Conservation (phyloP, 2,888 invertebrate species). For the Adela reaumurella region DNA sequence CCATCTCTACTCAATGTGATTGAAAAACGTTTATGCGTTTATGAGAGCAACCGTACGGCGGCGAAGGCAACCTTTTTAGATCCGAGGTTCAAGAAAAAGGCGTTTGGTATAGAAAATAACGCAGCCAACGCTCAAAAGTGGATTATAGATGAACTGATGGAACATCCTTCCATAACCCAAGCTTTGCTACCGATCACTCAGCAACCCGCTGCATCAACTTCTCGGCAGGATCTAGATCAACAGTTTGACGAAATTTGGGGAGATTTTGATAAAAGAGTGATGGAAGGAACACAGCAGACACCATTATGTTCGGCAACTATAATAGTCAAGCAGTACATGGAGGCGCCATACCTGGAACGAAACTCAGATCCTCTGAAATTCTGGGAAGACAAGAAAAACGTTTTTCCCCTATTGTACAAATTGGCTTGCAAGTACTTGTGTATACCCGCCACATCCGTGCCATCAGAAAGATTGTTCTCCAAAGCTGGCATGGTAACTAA, state of each 20-base stretch:
- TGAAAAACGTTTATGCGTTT: no score
- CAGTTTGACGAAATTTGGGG: background rate
- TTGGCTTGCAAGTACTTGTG: background rate
- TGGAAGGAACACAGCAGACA: background rate
- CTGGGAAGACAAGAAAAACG: background rate
- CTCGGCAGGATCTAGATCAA: background rate
- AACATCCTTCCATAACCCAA: no score
- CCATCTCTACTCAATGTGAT: no score
- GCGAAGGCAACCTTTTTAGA: constrained; percentile 9
- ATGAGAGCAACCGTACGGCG: no score
- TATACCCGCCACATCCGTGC: background rate
- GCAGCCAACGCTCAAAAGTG: constrained; percentile 6
- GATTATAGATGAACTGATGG: constrained; percentile 4
- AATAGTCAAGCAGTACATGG: background rate
- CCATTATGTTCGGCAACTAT: background rate
- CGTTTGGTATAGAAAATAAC: constrained; percentile 7
- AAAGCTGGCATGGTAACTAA: no score
- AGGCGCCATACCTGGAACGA: background rate
- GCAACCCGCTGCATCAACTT: background rate
- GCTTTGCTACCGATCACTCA: background rate
- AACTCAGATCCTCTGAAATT: background rate
- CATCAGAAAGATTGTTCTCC: background rate
- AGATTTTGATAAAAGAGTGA: background rate
- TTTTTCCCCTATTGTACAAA: background rate
- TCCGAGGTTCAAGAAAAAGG: constrained; percentile 7